These are phyloP conservation scores for Napeogenes sylphis DNA, from an alignment of 2,888 invertebrate genomes.

Conservation along the genomic window DNA sequence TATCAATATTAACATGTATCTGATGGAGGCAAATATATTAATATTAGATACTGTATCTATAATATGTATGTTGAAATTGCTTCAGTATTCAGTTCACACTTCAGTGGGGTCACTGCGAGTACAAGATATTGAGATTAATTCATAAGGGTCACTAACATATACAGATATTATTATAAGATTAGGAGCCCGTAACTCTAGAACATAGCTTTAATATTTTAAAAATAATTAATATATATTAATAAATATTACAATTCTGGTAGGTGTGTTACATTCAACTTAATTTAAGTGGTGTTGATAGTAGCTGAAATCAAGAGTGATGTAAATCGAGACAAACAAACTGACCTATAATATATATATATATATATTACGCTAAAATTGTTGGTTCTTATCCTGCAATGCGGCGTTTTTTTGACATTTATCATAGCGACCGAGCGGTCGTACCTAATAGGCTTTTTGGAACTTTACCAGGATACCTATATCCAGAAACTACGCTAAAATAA, in stretches of 20 bases:
- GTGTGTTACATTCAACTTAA: too few relatives aligned
- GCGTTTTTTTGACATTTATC: conserved; percentile 69
- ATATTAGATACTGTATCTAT: neutral
- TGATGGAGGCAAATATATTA: neutral
- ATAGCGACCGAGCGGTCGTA: conserved; percentile 45
- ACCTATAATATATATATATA: neutral
- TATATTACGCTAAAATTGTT: conserved; percentile 27
- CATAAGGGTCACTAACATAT: neutral
- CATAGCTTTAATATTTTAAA: too few relatives aligned
- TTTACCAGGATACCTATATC: conserved; percentile 56
- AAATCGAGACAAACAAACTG: too few relatives aligned
- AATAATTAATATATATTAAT: too few relatives aligned
- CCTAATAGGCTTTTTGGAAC: conserved; percentile 72
- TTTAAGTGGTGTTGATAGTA: too few relatives aligned
- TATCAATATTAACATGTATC: too few relatives aligned
- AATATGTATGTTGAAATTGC: neutral
- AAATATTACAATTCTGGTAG: too few relatives aligned
- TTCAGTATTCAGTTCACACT: too few relatives aligned
- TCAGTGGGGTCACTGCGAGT: too few relatives aligned
- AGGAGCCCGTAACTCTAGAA: neutral
- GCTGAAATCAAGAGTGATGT: too few relatives aligned
- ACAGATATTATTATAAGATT: neutral
- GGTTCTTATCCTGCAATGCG: conserved; percentile 65
- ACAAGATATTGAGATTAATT: too few relatives aligned
- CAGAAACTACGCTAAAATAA: conserved; percentile 26